Base-by-base conservation (phyloP, 1,140 invertebrate genomes). In the Rhopalosiphum padi region DNA sequence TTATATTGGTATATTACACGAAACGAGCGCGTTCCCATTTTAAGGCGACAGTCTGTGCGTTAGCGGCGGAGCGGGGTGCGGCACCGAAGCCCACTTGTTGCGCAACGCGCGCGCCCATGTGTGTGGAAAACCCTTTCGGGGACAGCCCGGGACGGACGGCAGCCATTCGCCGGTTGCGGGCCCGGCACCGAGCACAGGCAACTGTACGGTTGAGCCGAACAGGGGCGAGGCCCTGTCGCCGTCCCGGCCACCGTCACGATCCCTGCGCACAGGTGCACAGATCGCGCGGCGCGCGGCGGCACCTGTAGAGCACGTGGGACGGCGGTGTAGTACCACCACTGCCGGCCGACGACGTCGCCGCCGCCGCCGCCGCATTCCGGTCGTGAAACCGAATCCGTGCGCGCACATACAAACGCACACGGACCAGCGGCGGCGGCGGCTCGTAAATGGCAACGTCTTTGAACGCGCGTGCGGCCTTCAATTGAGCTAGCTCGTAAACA, bases 371-470 rank as follows among this genome's bases (percentile, higher is more conserved):
- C 91, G 82, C 91, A 93, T 93, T 93, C 91, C 91, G 91, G 91
- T 93, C 91, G 82, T 86, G 91, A 93, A 93, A 93, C 91, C 91
- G 48, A 93, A 86, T 53, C 91, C 91, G 91, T 93, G 82, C 77
- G 91, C 91, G 77, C 37, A 86, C 77, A 92, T 83, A 91, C n/a
- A 91, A 91, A 92, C 91, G 53, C 77, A 53, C 53, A 60, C 53
- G 21, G 5, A 85, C 48, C n/a, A 4, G 9, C 46, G 30, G 46
- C 88, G 87, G 35, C 53, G 37, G 88, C 88, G 53, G 37, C 89
- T n/a, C 89, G 89, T 93, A 93, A 93, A 93, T 93, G 91, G 91
- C 91, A 93, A 93, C 91, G 82, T 93, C 91, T 93, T 93, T 55
- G 82, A 51, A 25, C 87, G 87, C 48, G 88, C 48, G 91, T 37